Conservation (phyloP, 1,140 invertebrate genomes). For the Atta colombica region DNA sequence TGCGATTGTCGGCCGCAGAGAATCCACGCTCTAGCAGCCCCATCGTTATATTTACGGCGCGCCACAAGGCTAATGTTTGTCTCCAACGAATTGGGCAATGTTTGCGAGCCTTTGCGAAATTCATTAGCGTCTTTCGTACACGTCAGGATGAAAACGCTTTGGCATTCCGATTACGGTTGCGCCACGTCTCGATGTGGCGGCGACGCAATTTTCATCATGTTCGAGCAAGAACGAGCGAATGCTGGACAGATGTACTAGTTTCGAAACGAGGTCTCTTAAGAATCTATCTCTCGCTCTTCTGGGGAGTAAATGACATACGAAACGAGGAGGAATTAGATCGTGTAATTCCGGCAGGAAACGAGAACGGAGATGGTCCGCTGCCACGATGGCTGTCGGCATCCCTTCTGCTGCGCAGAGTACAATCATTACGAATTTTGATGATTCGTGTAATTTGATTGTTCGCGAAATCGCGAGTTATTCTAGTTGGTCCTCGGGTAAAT, state of each 20-base stretch:
- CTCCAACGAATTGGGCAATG: conserved; percentile 62
- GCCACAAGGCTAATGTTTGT: conserved; percentile 60
- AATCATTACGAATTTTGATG: conserved; percentile 33
- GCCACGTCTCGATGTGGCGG: no score
- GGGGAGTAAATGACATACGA: conserved; percentile 41
- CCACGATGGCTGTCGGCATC: background rate
- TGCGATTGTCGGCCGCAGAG: background rate
- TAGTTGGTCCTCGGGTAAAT: background rate
- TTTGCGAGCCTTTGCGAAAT: conserved; percentile 71
- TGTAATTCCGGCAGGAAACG: conserved; percentile 55
- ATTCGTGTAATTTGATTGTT: conserved; percentile 26
- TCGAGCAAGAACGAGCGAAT: background rate
- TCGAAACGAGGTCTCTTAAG: conserved; percentile 14
- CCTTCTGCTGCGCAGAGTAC: background rate
- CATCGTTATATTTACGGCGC: conserved; percentile 43
- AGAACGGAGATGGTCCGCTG: conserved; percentile 32
- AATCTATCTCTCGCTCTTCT: background rate
- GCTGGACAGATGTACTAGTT: background rate
- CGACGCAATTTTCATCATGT: conserved; percentile 14
- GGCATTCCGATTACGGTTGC: background rate
- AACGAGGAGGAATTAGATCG: conserved; percentile 49
- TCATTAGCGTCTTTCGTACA: conserved; percentile 70
- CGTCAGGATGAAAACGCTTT: conserved; percentile 34
- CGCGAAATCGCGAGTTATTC: conserved; percentile 19
- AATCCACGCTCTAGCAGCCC: background rate